Evolutionary conservation across 2,113 vertebrate species (phyloP), one percentile per base, ranked within the genome.

Genomic region (Urocitellus parryii): DNA sequence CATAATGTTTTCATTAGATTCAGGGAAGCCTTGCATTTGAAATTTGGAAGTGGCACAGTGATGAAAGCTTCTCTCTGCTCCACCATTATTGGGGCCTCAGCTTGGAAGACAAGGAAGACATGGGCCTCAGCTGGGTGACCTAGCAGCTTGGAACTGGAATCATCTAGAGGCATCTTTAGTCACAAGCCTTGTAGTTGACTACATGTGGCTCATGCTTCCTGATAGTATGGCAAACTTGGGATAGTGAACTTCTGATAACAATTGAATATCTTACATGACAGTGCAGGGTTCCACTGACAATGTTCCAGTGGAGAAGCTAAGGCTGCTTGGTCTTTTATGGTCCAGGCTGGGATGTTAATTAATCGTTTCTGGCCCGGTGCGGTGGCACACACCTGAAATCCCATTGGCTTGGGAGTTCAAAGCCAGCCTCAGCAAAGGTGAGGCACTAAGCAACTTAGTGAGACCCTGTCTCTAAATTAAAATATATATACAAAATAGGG

Each of bases 1-100:
- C 32, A 53, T 37, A 61, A 88, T 95, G 10, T 27, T 91, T 84
- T 68, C 37, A 81, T 39, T 74, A 81, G 74, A 20, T 85, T 92
- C 63, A 53, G 42, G 48, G 37, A 61, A 61, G 24, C 22, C 61
- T 10, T 5, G n/a, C 29, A 51, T 22, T 37, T 18, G 48, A 51
- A 82, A 53, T 82, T 79, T 29, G 24, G 63, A 68, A 73, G 77
- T 45, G 25, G 10, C 29, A 79, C 4, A 13, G 42, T 63, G 18
- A 61, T 76, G 53, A 88, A 45, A 51, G 48, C 12, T 92, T 73
- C 10, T 32, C 37, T 83, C 13, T 61, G 24, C 48, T 84, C 48
- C 25, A 27, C 13, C 45, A 17, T 14, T 12, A 48, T 25, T n/a
- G 45, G 18, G 63, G 37, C 17, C 17, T 92, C 17, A 12, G 1